Base-by-base conservation (phyloP, 2,888 invertebrate species). In the Euzetes globulus region DNA sequence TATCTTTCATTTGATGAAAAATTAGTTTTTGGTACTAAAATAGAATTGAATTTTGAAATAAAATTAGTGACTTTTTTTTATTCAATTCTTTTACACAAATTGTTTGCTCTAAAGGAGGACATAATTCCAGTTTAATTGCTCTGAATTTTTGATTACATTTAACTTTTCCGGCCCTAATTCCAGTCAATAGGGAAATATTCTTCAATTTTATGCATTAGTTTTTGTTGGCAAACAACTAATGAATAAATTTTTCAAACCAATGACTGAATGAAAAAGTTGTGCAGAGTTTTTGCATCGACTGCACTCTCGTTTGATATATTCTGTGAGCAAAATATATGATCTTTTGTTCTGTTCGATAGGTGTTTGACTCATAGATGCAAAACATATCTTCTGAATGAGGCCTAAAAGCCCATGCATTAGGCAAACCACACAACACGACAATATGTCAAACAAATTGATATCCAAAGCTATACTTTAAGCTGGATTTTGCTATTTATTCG, bases 391-490 rank as follows among this genome's bases (percentile, higher is more conserved):
- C 7, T 22, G 25, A 22, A 55, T 55, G 50, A 7, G 6, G 6
- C 6, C 15, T 29, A 19, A 19, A 58, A 58, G 58, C 27, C 27
- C 2, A 27, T 58, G 58, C 58, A 63, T 33, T 33, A 27, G 22
- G n/a, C 1, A 45, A 41, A 37, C 41, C 68, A 68, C 41, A 68
- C 41, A 68, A 68, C 68, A 41, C 22, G 68, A 68, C 68, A 68
- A 68, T 68, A 68, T 68, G 68, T 68, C 68, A 68, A 68, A 68
- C 68, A 68, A 68, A 68, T 68, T 68, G 68, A 68, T 68, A 68
- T 68, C 68, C 68, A 37, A 68, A 41, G 41, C 68, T 68, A 68
- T 41, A 68, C 68, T 68, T 45, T 68, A 68, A 68, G 68, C 68
- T 68, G 68, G 68, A 68, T 68, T 52, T 68, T 68, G 68, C 41